phyloP scores from a whole-genome alignment of 2,888 invertebrate species.

The Nemurella pictetii region DNA sequence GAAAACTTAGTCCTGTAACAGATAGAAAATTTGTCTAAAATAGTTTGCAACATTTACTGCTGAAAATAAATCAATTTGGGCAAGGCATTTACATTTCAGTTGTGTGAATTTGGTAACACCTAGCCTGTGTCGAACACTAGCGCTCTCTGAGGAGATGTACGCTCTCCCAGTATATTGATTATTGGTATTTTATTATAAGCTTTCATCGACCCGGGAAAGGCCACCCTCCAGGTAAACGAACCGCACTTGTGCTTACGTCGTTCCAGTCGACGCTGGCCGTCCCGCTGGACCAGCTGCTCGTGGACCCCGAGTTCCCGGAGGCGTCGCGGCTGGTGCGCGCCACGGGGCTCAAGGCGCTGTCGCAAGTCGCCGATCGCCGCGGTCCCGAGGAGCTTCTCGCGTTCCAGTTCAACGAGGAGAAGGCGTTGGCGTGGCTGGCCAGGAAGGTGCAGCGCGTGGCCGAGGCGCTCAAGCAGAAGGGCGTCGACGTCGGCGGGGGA shows the following conservation, averaged over 20 bases:
- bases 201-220: no score
- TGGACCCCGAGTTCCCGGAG: slow-evolving; percentile 68
- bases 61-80: no score
- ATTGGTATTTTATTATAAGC: no score
- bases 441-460: slow-evolving; percentile 69
- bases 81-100: no score
- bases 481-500: slow-evolving; percentile 70
- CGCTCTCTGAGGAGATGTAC: no score
- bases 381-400: slow-evolving; percentile 72
- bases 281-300: slow-evolving; percentile 72
- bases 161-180: no score
- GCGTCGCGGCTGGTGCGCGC: slow-evolving; percentile 59
- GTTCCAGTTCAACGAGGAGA: slow-evolving; percentile 81
- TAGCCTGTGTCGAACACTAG: no score
- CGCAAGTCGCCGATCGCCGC: slow-evolving; percentile 65
- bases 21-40: no score
- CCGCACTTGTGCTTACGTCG: neutral
- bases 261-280: slow-evolving; percentile 61
- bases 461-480: slow-evolving; percentile 65
- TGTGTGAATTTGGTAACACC: no score
- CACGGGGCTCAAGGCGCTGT: slow-evolving; percentile 60
- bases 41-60: no score
- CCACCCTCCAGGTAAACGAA: no score
- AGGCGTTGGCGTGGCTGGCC: slow-evolving; percentile 73
- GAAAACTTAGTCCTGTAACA: no score